Base-by-base conservation (phyloP, 2,797 vertebrate species). In the Catamblyrhynchus diadema region DNA sequence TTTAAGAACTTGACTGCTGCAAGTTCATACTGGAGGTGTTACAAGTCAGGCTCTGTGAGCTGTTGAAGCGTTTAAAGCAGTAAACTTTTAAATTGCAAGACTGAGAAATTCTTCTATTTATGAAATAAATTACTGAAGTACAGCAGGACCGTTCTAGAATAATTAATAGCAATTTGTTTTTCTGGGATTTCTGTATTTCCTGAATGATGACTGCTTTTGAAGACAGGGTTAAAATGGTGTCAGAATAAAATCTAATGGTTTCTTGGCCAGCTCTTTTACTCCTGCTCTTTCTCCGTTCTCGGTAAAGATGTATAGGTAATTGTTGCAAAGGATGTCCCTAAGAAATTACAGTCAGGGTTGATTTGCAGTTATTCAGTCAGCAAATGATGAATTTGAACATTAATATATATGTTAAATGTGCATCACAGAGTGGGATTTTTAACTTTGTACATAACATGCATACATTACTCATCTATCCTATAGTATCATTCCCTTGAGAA, bases 401-500 rank as follows among this genome's bases (percentile, higher is more conserved):
- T 42, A 42, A 45, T 45, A 45, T 33, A 5, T 64, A 35, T 30
- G 11, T 66, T 81, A 92, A 81, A 56, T 8, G 4, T 64, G 7
- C 6, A 3, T 85, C 50, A 37, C 37, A 47, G 30, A 19, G 23
- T 4, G 50, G 16, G 14, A 50, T 69, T 81, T 80, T 51, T 30
- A 56, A 61, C 28, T 77, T 64, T 33, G 51, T 42, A 17, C 16
- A 2, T 17, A 30, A 35, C 12, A 8, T 21, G 19, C 14, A 12
- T n/a, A 10, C 9, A 6, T 6, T 56, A 17, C 4, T 25, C 0
- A 0, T 59, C 33, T 24, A 1, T 75, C 20, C 32, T 62, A 1
- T 39, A 15, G 21, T 12, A 10, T 60, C 10, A 23, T 13, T 44
- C 18, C 7, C 22, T 57, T 45, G 17, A 75, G 37, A 70, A 48